phyloP scores from a whole-genome alignment of 2,113 vertebrate species.

The Gambusia affinis region DNA sequence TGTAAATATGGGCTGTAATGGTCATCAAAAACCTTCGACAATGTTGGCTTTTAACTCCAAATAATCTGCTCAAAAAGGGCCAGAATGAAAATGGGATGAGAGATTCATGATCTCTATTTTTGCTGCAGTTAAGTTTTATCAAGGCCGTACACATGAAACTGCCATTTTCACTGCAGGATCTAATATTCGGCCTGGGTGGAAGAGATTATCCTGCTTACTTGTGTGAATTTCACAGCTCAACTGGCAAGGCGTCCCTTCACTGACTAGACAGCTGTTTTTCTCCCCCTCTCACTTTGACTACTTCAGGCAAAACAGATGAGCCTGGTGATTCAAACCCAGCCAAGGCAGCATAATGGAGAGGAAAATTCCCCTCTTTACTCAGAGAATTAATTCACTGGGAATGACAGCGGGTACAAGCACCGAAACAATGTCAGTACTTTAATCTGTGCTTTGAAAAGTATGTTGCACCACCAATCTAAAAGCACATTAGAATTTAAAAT shows the following conservation, averaged over 20 bases:
- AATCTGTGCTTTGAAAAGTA: constrained; percentile 27
- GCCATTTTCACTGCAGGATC: constrained; percentile 46
- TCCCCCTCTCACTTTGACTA: constrained; percentile 41
- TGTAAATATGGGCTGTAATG: not conserved
- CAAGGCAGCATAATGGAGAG: constrained; percentile 47
- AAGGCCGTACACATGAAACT: constrained; percentile 38
- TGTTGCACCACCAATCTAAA: not conserved
- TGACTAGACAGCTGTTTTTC: constrained; percentile 65
- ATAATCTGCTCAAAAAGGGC: constrained; percentile 2
- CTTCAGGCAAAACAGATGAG: constrained; percentile 66
- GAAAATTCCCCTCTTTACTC: constrained; percentile 43
- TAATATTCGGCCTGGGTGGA: constrained; percentile 59
- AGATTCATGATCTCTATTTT: constrained; percentile 14
- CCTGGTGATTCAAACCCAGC: constrained; percentile 53
- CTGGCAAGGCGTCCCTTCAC: constrained; percentile 56
- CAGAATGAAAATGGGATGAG: constrained; percentile 22
- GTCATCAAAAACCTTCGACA: constrained; percentile 2
- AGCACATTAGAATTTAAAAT: not conserved
- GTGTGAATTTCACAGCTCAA: constrained; percentile 72
- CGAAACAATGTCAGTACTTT: constrained; percentile 41
- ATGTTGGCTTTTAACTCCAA: not conserved
- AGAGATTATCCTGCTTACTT: constrained; percentile 66
- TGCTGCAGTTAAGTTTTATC: constrained; percentile 39
- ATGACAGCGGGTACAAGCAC: constrained; percentile 27
- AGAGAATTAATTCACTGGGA: constrained; percentile 51